These are phyloP conservation scores for Globodera rostochiensis DNA, from an alignment of 1,140 invertebrate genomes.

Conservation along the genomic window DNA sequence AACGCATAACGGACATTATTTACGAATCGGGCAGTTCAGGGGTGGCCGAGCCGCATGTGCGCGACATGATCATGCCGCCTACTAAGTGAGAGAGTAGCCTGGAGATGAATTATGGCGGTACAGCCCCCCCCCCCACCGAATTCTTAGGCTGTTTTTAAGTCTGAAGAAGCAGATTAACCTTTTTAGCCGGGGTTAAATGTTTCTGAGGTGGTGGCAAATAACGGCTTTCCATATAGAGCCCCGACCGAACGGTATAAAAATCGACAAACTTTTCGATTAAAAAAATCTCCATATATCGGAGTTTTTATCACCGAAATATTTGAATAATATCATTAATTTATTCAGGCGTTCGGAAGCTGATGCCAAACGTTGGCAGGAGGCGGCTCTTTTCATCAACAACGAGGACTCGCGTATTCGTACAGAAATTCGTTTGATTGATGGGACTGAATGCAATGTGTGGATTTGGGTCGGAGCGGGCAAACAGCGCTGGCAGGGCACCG, in stretches of 20 bases:
- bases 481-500: constrained; percentile 45
- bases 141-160: not conserved
- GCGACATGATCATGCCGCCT: constrained; percentile 52
- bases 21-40: constrained; percentile 44
- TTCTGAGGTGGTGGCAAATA: no score
- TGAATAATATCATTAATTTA: constrained; percentile 1
- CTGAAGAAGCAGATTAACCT: not conserved
- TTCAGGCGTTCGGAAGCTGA: constrained; percentile 49
- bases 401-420: constrained; percentile 56
- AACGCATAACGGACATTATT: constrained; percentile 53
- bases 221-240: no score
- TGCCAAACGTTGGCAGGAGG: constrained; percentile 44
- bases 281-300: no score
- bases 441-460: constrained; percentile 59
- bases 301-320: no score
- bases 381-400: constrained; percentile 54
- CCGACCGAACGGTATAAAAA: no score
- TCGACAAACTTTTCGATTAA: no score
- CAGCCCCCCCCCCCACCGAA: not conserved
- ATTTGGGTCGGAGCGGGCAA: constrained; percentile 48
- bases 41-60: constrained; percentile 54
- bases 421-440: constrained; percentile 53
- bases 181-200: no score
- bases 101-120: no score
- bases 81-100: constrained; percentile 32